These are phyloP conservation scores for Harpagifer antarcticus DNA, from an alignment of 2,797 vertebrate species.

Conservation along the genomic window DNA sequence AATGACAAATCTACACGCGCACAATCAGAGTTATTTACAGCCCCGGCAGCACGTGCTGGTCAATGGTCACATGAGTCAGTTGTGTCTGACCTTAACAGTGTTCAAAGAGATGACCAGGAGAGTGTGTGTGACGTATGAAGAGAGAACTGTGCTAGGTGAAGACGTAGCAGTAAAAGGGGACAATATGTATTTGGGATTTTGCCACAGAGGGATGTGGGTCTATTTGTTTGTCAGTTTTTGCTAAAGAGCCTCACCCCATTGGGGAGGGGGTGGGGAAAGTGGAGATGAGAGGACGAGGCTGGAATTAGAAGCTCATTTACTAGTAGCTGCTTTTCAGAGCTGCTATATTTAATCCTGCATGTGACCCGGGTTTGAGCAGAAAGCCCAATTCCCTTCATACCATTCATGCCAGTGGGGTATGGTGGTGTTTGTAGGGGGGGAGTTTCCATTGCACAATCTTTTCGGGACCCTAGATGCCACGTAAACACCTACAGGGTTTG, in stretches of 20 bases:
- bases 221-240: slow-evolving; percentile 15
- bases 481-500: neutral
- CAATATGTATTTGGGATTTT: neutral
- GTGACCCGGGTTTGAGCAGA: slow-evolving; percentile 70
- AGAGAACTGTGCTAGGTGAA: slow-evolving; percentile 1
- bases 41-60: slow-evolving; percentile 9
- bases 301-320: slow-evolving; percentile 77
- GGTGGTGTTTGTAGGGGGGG: slow-evolving; percentile 35
- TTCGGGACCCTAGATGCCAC: slow-evolving; percentile 28
- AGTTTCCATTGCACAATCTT: slow-evolving; percentile 69
- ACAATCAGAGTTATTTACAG: too few relatives aligned
- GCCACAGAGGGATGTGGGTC: slow-evolving; percentile 2
- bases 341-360: slow-evolving; percentile 77
- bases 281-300: slow-evolving; percentile 36
- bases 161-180: neutral
- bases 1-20: slow-evolving; percentile 24
- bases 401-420: slow-evolving; percentile 53
- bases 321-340: slow-evolving; percentile 60
- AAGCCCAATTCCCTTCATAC: slow-evolving; percentile 69
- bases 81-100: slow-evolving; percentile 8
- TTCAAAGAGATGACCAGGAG: slow-evolving; percentile 1
- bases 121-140: neutral
- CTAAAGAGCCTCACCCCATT: slow-evolving; percentile 4
- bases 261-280: slow-evolving; percentile 17
- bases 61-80: slow-evolving; percentile 47